Percentiles rank a stretch among this genome's conserved stretches.
Evolutionary conservation across 2,113 vertebrate genomes (phyloP).

Genomic region (Bambusicola thoracicus): DNA sequence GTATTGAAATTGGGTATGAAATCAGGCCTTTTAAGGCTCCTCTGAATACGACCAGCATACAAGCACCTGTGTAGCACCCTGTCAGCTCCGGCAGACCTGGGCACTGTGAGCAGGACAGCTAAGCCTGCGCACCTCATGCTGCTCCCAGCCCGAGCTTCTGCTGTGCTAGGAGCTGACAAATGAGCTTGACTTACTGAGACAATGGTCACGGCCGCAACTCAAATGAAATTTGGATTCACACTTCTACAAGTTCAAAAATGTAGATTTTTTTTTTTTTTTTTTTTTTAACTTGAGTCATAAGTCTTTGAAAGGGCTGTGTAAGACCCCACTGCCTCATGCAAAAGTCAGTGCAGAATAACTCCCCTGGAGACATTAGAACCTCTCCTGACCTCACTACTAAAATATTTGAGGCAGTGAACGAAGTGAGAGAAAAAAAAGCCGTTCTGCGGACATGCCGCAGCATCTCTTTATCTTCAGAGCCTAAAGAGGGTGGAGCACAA

Average conservation of each 20-base stretch:
- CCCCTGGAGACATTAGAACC: not conserved
- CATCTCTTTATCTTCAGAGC: constrained; percentile 62
- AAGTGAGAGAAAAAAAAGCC: not conserved
- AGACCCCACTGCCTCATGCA: not conserved
- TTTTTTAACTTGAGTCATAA: not conserved
- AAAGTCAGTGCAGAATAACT: not conserved
- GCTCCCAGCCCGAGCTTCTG: not conserved
- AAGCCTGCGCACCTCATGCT: not conserved
- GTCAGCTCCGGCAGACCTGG: not conserved
- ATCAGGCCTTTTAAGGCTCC: not conserved
- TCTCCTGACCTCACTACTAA: constrained; percentile 35
- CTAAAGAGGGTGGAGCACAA: constrained; percentile 34
- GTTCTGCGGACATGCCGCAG: constrained; percentile 20
- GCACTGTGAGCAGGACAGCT: not conserved
- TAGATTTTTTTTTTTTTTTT: not conserved
- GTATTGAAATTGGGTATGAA: not conserved
- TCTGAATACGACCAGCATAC: not conserved
- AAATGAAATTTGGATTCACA: not conserved
- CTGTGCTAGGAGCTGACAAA: not conserved
- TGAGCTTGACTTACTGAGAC: not conserved
- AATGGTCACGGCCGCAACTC: not conserved
- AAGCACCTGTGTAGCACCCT: fast-evolving
- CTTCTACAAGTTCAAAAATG: not conserved
- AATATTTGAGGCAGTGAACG: constrained; percentile 29
- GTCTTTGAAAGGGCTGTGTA: not conserved